phyloP scores from a whole-genome alignment of 2,113 vertebrate species.

The Nothocercus nigrocapillus region DNA sequence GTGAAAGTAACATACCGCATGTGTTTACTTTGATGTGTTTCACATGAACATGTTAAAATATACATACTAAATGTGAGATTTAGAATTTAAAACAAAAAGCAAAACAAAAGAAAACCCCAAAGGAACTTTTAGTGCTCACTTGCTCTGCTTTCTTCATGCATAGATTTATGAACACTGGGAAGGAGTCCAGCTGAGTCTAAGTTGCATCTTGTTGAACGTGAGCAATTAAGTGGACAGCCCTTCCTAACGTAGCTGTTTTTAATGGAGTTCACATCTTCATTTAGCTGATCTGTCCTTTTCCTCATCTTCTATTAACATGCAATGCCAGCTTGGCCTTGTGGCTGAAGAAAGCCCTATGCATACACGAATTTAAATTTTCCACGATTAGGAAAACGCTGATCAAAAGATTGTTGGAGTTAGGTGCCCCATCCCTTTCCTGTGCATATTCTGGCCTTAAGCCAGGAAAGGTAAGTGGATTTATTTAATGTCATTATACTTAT shows the following conservation, averaged over 20 bases:
- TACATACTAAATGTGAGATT: constrained; percentile 50
- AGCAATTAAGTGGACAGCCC: not conserved
- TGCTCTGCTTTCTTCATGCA: constrained; percentile 33
- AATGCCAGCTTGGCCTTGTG: not conserved
- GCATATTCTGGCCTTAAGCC: constrained; percentile 1
- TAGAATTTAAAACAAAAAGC: constrained; percentile 59
- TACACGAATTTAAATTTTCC: constrained; percentile 27
- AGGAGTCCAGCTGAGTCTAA: constrained; percentile 28
- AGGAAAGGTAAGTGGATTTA: constrained; percentile 53
- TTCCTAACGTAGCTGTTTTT: not conserved
- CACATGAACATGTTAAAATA: constrained; percentile 61
- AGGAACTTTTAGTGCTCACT: constrained; percentile 36
- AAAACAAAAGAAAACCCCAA: constrained; percentile 31
- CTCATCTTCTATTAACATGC: not conserved
- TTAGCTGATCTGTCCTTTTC: not conserved
- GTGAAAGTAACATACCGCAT: constrained; percentile 51
- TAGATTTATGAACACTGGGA: constrained; percentile 52
- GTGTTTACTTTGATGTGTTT: constrained; percentile 67
- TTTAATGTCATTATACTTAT: constrained; percentile 49
- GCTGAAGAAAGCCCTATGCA: not conserved
- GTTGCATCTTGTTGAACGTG: not conserved
- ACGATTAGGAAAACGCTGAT: constrained; percentile 32
- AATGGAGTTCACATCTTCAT: not conserved
- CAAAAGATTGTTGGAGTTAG: constrained; percentile 14
- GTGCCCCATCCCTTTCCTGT: constrained; percentile 15